These are phyloP conservation scores for Macroglossus sobrinus DNA, from an alignment of 2,113 vertebrate genomes.

Conservation along the genomic window DNA sequence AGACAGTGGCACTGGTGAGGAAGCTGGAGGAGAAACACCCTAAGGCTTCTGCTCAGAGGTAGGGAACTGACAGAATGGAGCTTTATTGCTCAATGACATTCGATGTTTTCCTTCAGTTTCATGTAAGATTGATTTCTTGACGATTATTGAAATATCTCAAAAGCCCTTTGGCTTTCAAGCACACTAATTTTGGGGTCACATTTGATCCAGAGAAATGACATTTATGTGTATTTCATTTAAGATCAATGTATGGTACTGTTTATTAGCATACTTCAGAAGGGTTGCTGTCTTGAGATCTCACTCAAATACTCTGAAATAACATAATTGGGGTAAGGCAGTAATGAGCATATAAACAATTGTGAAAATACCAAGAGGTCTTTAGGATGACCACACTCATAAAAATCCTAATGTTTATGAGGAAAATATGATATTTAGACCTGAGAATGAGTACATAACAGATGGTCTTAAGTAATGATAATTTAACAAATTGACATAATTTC, in stretches of 20 bases:
- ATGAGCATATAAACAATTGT: background rate
- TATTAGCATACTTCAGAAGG: background rate
- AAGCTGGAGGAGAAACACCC: conserved; percentile 87
- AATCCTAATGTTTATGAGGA: background rate
- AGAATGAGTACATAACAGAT: background rate
- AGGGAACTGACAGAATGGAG: conserved; percentile 90
- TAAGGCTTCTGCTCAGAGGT: conserved; percentile 91
- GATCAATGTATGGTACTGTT: conserved; percentile 50
- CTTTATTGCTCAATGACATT: conserved; percentile 98
- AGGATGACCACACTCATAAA: background rate
- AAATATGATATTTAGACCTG: background rate
- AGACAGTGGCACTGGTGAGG: conserved; percentile 87
- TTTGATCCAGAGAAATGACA: conserved; percentile 79
- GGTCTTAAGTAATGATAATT: background rate
- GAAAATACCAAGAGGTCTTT: background rate
- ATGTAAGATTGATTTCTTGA: conserved; percentile 94
- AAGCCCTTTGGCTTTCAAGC: conserved; percentile 87
- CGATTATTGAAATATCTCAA: conserved; percentile 93
- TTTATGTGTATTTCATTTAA: conserved; percentile 72
- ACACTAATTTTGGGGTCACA: conserved; percentile 80
- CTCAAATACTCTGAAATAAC: background rate
- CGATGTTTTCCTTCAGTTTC: conserved; percentile 94
- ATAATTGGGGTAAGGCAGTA: background rate
- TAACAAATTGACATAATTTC: background rate
- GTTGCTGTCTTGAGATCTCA: background rate